phyloP scores from a whole-genome alignment of 2,888 invertebrate species.

The Hipparchia sbordonii region DNA sequence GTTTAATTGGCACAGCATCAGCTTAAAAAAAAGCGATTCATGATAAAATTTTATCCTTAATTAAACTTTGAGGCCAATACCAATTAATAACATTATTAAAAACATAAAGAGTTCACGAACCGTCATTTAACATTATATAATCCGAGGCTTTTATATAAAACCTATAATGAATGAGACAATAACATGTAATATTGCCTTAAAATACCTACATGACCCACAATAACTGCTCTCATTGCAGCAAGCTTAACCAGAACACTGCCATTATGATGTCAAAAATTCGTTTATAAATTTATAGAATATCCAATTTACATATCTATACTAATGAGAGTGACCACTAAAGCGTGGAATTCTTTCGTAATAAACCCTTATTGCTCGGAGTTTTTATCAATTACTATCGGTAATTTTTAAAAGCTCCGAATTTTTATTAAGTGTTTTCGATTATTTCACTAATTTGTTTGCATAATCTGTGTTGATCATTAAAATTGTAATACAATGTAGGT shows the following conservation, averaged over 20 bases:
- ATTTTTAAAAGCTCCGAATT: neutral
- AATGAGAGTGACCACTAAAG: neutral
- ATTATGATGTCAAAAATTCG: constrained; percentile 3
- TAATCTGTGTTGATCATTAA: neutral
- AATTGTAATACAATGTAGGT: too few species aligned
- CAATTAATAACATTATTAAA: too few species aligned
- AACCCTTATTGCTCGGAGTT: neutral
- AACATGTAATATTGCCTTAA: neutral
- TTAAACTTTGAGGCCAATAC: too few species aligned
- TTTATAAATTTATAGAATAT: neutral
- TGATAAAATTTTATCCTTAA: too few species aligned
- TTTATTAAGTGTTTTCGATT: neutral
- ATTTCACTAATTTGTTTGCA: neutral
- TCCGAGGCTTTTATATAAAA: too few species aligned
- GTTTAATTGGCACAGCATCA: too few species aligned
- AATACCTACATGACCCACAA: neutral
- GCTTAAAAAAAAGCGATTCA: too few species aligned
- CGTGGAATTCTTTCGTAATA: neutral
- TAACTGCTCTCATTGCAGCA: constrained; percentile 6
- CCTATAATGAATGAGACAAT: neutral
- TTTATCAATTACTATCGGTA: neutral
- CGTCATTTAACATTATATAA: too few species aligned
- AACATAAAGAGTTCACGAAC: too few species aligned
- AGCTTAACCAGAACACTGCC: neutral
- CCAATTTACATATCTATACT: neutral